Conservation (phyloP, 2,113 vertebrate genomes). For the Zootoca vivipara region DNA sequence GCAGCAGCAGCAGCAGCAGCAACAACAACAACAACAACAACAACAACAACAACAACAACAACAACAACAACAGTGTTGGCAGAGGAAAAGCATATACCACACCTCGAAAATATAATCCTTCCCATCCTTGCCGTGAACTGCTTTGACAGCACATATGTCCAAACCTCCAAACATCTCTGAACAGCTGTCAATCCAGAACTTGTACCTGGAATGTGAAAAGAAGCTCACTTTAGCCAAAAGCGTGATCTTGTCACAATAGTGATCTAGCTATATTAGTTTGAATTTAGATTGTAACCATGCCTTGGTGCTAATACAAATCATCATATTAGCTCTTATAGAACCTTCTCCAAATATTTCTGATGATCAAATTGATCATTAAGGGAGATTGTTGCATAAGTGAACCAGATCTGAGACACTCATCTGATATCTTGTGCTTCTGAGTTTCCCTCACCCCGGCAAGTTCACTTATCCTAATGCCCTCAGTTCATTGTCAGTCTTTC, state of each 20-base stretch:
- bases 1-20: too few species aligned
- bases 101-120: slow-evolving; percentile 99
- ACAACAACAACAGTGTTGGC: neutral
- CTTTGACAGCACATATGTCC: slow-evolving; percentile 98
- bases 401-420: too few species aligned
- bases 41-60: neutral
- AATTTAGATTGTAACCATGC: neutral
- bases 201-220: slow-evolving; percentile 83
- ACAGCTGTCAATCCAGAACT: slow-evolving; percentile 94
- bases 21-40: neutral
- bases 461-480: too few species aligned
- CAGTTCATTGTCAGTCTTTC: too few species aligned
- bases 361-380: too few species aligned
- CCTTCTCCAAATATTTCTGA: too few species aligned
- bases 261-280: neutral
- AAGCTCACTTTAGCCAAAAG: slow-evolving; percentile 30
- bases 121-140: slow-evolving; percentile 95
- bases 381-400: too few species aligned
- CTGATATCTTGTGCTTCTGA: too few species aligned
- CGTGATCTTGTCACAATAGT: neutral
- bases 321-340: too few species aligned
- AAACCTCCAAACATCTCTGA: slow-evolving; percentile 95
- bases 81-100: slow-evolving; percentile 50
- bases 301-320: too few species aligned
- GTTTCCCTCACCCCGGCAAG: too few species aligned